phyloP scores from a whole-genome alignment of 2,797 vertebrate species.

The Gymnoscopelus microlampas region DNA sequence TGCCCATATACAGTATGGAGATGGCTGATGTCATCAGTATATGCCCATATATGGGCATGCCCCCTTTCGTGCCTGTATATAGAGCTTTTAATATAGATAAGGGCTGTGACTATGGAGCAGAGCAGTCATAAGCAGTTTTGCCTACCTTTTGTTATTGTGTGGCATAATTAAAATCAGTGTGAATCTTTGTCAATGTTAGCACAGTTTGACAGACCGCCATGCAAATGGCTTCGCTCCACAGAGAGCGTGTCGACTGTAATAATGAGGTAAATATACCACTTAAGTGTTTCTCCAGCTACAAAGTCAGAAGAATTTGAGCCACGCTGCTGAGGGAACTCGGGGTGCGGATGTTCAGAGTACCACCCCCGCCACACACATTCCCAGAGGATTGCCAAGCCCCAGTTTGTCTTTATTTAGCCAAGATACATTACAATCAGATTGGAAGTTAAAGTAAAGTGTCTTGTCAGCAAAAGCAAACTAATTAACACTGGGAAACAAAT shows the following conservation, averaged over 20 bases:
- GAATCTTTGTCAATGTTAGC: constrained; percentile 72
- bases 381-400: constrained; percentile 23
- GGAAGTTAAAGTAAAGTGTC: constrained; percentile 34
- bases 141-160: constrained; percentile 47
- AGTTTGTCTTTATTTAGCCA: constrained; percentile 39
- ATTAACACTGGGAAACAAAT: constrained; percentile 31
- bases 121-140: constrained; percentile 65
- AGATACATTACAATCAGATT: constrained; percentile 31
- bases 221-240: constrained; percentile 55
- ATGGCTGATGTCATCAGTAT: too few relatives aligned
- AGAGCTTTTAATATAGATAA: too few relatives aligned
- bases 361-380: constrained; percentile 10
- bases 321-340: constrained; percentile 48
- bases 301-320: constrained; percentile 41
- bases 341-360: constrained; percentile 27
- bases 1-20: too few relatives aligned
- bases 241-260: constrained; percentile 42
- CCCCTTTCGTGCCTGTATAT: too few relatives aligned
- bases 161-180: constrained; percentile 63
- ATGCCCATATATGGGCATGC: too few relatives aligned
- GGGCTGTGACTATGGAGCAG: neutral
- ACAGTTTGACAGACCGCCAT: constrained; percentile 53
- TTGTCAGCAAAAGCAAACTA: constrained; percentile 33
- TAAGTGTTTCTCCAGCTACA: constrained; percentile 30
- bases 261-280: constrained; percentile 56